phyloP scores from a whole-genome alignment of 2,113 vertebrate genomes.

The Antigone vipio region DNA sequence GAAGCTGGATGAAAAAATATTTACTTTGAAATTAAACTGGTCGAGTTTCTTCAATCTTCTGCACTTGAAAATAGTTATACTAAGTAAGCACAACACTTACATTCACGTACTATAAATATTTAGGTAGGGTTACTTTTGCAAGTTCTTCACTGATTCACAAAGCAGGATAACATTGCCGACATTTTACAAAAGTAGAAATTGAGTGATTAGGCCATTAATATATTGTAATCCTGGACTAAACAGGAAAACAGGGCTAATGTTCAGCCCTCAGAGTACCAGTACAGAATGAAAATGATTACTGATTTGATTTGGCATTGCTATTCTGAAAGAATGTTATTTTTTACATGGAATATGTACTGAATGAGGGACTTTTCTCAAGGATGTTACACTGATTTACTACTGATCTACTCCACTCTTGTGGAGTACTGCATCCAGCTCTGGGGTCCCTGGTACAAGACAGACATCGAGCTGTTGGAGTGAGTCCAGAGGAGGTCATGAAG shows the following conservation, averaged over 20 bases:
- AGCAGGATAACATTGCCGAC: background rate
- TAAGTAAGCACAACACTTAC: background rate
- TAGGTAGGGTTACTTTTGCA: background rate
- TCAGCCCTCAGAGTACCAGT: background rate
- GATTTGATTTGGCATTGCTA: background rate
- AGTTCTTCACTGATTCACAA: background rate
- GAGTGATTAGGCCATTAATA: background rate
- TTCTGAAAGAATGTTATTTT: background rate
- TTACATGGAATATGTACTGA: background rate
- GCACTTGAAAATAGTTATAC: background rate
- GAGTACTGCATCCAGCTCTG: no score
- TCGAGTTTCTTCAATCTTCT: background rate
- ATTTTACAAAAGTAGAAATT: background rate
- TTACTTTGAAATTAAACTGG: background rate
- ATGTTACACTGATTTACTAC: background rate
- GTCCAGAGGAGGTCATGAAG: no score
- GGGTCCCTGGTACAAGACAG: no score
- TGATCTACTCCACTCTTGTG: no score
- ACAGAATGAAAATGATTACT: background rate
- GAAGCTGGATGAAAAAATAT: background rate
- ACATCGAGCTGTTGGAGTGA: no score
- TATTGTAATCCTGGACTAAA: background rate
- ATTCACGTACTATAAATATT: background rate
- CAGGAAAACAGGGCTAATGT: background rate
- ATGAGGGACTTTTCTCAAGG: background rate